Base-by-base conservation (phyloP, 1,140 invertebrate species). In the Drosophila mauritiana region DNA sequence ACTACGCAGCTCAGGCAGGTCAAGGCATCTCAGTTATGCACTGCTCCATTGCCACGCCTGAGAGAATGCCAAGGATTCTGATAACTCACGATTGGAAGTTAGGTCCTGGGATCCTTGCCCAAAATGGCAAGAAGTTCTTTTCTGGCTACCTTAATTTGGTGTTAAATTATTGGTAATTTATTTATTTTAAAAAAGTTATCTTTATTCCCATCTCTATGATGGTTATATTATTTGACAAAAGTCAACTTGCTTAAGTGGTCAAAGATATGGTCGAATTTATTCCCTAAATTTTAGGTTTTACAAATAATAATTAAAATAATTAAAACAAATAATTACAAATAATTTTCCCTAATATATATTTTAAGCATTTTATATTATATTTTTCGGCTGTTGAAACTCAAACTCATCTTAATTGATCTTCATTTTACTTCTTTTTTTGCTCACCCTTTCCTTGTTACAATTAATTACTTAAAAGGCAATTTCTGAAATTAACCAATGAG, bases 1-100 rank as follows among this genome's bases (percentile, higher is more conserved):
- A 56, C 69, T 42, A 59, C 57, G 49, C 12, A 45, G 42, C 61
- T 27, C 25, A 53, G 63, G 61, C 61, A 81, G 73, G 48, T 64
- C 72, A 75, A 83, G 65, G 78, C 82, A 86, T 86, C 53, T 65
- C 15, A 79, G 67, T 70, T 49, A 88, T 79, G 83, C 51, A 69
- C 42, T 76, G 17, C 15, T 12, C 49, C 31, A 56, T 67, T 46
- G 34, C 46, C 49, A 57, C 42, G 57, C 74, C 74, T 77, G 73
- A 78, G 52, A 78, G 31, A 62, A 78, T 76, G 63, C 74, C 52
- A 49, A 34, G 69, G 51, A 64, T 64, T 75, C 37, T 31, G 54
- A 46, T 51, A 79, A 72, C 73, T 67, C 53, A 54, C 56, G 67
- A 58, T 70, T 63, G 42, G 17, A 69, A 61, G 43, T 40, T 42